Evolutionary conservation across 1,140 invertebrate genomes (phyloP), one percentile per base, ranked within the genome.

Genomic region (Bombus huntii): DNA sequence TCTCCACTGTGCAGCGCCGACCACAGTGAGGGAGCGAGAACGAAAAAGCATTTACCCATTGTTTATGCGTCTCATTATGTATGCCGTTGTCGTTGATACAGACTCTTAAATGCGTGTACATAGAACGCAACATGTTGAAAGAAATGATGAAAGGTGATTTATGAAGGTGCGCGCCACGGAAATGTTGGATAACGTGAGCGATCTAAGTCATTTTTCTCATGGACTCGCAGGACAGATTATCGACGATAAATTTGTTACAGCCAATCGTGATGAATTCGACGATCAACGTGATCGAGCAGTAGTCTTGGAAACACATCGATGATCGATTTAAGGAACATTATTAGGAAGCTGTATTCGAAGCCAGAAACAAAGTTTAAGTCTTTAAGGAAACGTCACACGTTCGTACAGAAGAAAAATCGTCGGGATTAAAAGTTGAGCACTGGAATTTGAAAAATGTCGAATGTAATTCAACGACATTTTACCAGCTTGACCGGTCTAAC

Each of bases 21-120:
- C 53, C 53, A 44, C 53, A 39, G 66, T 4, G 34, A 68, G 22
- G 47, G 62, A 87, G 44, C 47, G 44, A 84, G 53, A 62, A 39
- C 70, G 79, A 76, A 73, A 79, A 57, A 82, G 70, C 88, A 77
- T 79, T 90, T 89, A 72, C 44, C 62, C 90, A 91, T 93, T 93
- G 92, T 93, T 93, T 92, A 92, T 92, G 88, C 85, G 80, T 73
- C 90, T 91, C 92, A 92, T 93, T 93, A 91, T 59, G 85, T 92
- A 88, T 82, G 87, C 81, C 82, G 83, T 84, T 88, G 88, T 90
- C 84, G 85, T 90, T 80, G 75, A 87, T 85, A 77, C 13, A 18
- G 78, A 37, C 59, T 57, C 18, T 77, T 37, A 76, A 85, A 85
- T 47, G 77, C 77, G 68, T 44, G 71, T 68, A 73, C 47, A 37